Base-by-base conservation (phyloP, 2,888 invertebrate genomes). In the Harmothoe impar region DNA sequence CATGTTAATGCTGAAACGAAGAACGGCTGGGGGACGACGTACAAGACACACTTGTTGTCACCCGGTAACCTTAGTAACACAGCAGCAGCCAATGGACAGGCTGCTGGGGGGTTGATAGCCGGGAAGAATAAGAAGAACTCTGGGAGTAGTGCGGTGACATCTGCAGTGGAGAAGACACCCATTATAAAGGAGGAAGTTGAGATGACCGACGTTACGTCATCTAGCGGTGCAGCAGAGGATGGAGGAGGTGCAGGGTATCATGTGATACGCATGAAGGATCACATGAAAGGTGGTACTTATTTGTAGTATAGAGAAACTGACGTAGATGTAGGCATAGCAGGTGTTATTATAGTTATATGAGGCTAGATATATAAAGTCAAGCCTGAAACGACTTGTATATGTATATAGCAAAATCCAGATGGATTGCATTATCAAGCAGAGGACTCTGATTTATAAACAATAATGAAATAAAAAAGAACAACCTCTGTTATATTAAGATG, bases 181-280 rank as follows among this genome's bases (percentile, higher is more conserved):
- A 43, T 51, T 84, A 35, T 33, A 5, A 29, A n/a, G 54, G 54
- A 86, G 29, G 86, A 86, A 25, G 56, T 86, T 29, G 86, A 86
- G n/a, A 54, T 86, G 86, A 25, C 54, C 12, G 52, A 56, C 31
- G 17, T 86, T 7, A 54, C 84, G 20, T 20, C 43, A 10, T 43
- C 43, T 7, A 43, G 43, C 10, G 43, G 81, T 10, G 1, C 43
- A 10, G 86, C 5, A 7, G 54, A 52, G 12, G 86, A 56, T 0
- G 20, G 10, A 25, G 29, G 7, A 23, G 33, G 33, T 25, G 54
- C 5, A 1, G 33, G 10, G 20, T 33, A 29, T 29, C 86, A 86
- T 52, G 54, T 86, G 52, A 86, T 86, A 15, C 86, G 86, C 29
- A 52, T 86, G 54, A 86, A 86, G 56, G 86, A 86, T 12, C 86